Percentiles rank a stretch among this genome's conserved stretches.
Conservation (phyloP, 2,888 invertebrate genomes). For the Hyles lineata region DNA sequence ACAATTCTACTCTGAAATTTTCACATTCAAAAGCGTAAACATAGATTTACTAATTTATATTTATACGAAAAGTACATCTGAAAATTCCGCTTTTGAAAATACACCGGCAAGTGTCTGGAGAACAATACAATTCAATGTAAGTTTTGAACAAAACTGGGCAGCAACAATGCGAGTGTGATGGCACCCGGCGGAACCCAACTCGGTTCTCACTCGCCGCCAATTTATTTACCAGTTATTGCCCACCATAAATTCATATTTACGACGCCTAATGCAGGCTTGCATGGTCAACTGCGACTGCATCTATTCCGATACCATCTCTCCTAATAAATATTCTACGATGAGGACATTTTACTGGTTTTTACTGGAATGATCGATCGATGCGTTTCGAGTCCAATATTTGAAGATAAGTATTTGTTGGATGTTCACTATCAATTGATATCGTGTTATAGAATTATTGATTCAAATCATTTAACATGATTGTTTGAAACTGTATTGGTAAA, state of each 20-base stretch:
- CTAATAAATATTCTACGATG: constrained; percentile 46
- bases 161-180: neutral
- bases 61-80: too few species aligned
- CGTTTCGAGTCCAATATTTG: too few species aligned
- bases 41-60: neutral
- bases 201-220: constrained; percentile 21
- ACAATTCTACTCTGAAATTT: neutral
- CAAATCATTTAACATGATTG: too few species aligned
- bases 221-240: constrained; percentile 55
- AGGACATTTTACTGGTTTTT: constrained; percentile 16
- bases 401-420: too few species aligned
- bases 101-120: constrained; percentile 24
- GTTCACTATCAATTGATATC: too few species aligned
- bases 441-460: too few species aligned
- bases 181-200: constrained; percentile 27
- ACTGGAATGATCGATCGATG: neutral
- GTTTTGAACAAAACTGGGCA: constrained; percentile 21
- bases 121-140: constrained; percentile 20
- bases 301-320: constrained; percentile 55
- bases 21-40: neutral
- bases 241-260: constrained; percentile 75
- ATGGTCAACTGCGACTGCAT: constrained; percentile 58
- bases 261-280: constrained; percentile 68
- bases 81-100: constrained; percentile 12
- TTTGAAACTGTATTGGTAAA: too few species aligned